Base-by-base conservation (phyloP, 2,797 vertebrate species). In the Lepus townsendii region DNA sequence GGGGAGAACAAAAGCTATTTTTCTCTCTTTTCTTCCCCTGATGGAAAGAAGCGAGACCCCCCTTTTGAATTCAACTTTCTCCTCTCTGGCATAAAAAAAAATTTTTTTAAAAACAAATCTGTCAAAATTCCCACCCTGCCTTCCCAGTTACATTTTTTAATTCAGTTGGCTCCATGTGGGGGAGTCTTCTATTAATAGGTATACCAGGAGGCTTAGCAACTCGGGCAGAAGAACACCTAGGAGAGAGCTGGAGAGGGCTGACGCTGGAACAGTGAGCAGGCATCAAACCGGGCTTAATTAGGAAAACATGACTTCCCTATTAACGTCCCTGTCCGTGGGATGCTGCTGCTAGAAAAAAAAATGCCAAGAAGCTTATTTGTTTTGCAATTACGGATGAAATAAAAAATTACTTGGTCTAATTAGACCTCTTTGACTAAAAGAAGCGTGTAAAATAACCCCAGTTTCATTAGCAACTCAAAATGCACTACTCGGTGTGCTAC, bases 361-460 rank as follows among this genome's bases (percentile, higher is more conserved):
- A 96, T 77, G 96, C 93, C 20, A 76, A 89, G 79, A 96, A 97
- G 88, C 94, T 69, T 86, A 69, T 98, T 98, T 98, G 97, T 97
- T 98, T 98, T 95, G 97, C 96, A 98, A 77, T 98, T 98, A 97
- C 0, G n/a, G 96, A 92, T 88, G 96, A 97, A 98, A 97, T 97
- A 97, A 97, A 98, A 97, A 97, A 97, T 97, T 93, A 80, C 97
- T 96, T 97, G 97, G 91, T 97, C 96, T 98, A 98, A 98, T 98
- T 97, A 97, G 96, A 83, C 93, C 97, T 97, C 97, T 96, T 96
- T 88, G 60, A 96, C 97, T 82, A 97, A 12, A 77, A 97, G 98
- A 96, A 96, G 89, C 97, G 8, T 94, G 97, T 90, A 96, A 98
- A 98, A 97, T 93, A 98, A 97, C 97, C 97, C 86, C 85, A n/a